Evolutionary conservation across 2,797 vertebrate species (phyloP).

Genomic region (Petrocephalus schoutedeni): DNA sequence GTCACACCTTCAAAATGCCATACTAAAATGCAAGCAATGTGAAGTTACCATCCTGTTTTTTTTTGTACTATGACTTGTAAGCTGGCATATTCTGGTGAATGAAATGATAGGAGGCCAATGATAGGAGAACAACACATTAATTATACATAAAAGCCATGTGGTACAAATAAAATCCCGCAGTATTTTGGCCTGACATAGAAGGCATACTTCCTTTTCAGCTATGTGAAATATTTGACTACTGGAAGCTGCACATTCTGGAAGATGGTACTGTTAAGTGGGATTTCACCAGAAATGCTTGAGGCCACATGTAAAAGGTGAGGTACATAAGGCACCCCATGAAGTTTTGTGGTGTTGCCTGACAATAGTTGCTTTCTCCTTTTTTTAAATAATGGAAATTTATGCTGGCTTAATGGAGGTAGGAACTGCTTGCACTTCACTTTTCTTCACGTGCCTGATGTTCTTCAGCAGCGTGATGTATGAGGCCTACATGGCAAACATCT

Average conservation of each 20-base stretch:
- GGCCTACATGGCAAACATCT: background rate
- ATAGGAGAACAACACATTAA: background rate
- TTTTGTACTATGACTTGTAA: background rate
- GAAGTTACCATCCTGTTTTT: background rate
- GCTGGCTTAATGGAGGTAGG: background rate
- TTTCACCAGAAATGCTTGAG: background rate
- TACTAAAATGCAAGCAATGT: background rate
- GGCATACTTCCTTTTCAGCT: background rate
- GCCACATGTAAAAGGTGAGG: background rate
- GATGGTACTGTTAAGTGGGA: background rate
- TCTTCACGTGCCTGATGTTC: background rate
- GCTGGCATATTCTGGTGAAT: background rate
- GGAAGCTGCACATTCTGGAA: background rate
- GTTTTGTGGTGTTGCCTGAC: background rate
- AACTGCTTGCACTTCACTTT: background rate
- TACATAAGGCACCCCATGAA: background rate
- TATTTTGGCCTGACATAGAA: background rate
- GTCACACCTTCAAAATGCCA: background rate
- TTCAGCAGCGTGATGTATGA: background rate
- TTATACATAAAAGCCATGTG: constrained; percentile 1
- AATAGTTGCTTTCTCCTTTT: background rate
- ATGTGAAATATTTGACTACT: constrained; percentile 10
- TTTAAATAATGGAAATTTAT: background rate
- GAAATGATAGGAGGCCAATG: background rate
- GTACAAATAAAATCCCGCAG: background rate